Evolutionary conservation across 2,888 invertebrate species (phyloP), one percentile per base, ranked within the genome.

Genomic region (Amiota minor): DNA sequence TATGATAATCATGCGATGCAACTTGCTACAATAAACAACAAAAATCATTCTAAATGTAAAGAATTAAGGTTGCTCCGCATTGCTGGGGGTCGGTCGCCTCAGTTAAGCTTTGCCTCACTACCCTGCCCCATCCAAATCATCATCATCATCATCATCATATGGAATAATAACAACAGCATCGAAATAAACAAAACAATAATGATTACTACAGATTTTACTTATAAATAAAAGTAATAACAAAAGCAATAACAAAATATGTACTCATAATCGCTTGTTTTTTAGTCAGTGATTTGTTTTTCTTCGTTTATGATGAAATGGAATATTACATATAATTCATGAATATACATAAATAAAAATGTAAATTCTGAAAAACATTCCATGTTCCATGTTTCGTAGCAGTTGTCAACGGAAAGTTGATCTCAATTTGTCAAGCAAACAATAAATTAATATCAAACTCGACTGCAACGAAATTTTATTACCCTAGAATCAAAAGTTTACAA

Each of bases 1-100:
- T 71, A 64, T 70, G 75, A 83, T 78, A 80, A 76, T 80, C 75
- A 78, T 70, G 73, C 72, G 75, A 74, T 73, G 75, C 70, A 81
- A 81, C 79, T 78, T 35, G 6, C 45, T 11, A 18, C 6, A 59
- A 68, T 53, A 53, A 14, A 53, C 14, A 53, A 12, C 2, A 53
- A 53, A 2, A 16, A 16, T n/a, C 35, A 6, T 35, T 35, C 35
- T 6, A 35, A 35, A 35, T 35, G 35, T 35, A 35, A 35, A 35
- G 2, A 35, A 35, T 35, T 1, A 35, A 2, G 0, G 16, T 35
- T 14, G 70, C 12, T 10, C 62, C 50, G 10, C 62, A 62, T 67
- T 74, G 74, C 74, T 72, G 75, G 77, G 73, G 72, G 35, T 62
- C 12, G 72, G 35, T 62, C 12, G n/a, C 45, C 23, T 35, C 45